A percentile compares a stretch with the other conserved stretches of the same genome.
Evolutionary conservation across 2,113 vertebrate genomes (phyloP).

Genomic region (Anser brachyrhynchus): DNA sequence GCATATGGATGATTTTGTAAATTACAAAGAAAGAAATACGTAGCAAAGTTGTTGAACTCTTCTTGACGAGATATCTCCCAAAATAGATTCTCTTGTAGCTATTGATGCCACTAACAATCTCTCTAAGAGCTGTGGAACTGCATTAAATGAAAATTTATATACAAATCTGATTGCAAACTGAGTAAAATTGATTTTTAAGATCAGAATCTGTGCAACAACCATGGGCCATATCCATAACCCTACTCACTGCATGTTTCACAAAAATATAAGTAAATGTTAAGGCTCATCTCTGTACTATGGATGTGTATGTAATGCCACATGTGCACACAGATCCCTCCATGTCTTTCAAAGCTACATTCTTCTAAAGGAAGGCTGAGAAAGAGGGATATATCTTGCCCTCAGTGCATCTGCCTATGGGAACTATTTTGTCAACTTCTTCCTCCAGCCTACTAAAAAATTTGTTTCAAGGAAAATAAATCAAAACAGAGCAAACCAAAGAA

Average conservation of each 20-base stretch:
- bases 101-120: not conserved
- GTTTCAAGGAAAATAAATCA: not conserved
- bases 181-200: not conserved
- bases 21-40: not conserved
- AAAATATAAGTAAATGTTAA: not conserved
- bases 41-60: not conserved
- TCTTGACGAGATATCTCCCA: not conserved
- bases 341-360: not conserved
- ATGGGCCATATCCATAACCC: not conserved
- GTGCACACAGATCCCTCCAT: not conserved
- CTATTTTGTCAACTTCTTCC: not conserved
- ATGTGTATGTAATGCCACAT: too few relatives aligned
- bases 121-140: not conserved
- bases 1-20: not conserved
- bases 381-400: not conserved
- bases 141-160: not conserved
- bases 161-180: not conserved
- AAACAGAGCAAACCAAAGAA: not conserved
- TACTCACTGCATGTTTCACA: fast-evolving
- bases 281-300: not conserved
- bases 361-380: not conserved
- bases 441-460: not conserved
- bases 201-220: not conserved
- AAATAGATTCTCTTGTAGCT: not conserved
- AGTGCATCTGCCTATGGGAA: not conserved